Base-by-base conservation (phyloP, 2,113 vertebrate genomes). In the Acanthochromis polyacanthus region DNA sequence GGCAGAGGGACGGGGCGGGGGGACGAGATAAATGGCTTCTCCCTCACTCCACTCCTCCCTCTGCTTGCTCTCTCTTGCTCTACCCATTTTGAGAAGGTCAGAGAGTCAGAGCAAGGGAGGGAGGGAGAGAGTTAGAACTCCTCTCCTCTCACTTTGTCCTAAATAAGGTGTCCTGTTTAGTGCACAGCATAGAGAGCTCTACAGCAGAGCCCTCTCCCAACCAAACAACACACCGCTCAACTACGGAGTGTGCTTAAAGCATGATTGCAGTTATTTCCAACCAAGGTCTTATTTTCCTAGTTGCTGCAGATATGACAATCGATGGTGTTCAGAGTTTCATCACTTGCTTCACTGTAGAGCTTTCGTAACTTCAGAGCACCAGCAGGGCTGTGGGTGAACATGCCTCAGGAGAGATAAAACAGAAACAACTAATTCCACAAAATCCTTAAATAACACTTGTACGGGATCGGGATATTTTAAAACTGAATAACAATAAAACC, bases 21-120 rank as follows among this genome's bases (percentile, higher is more conserved):
- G 32, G 45, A n/a, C 56, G 23, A 89, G 91, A 94, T 93, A 88
- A 89, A 94, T 92, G 87, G 89, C 82, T 84, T 91, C 86, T 80
- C 53, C 59, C 23, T 62, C n/a, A 5, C 77, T 83, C 28, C 59
- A 28, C 67, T 83, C 83, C 83, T 78, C 82, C 84, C 80, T 69
- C 78, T 57, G 50, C 67, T 80, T 59, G 67, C 76, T 84, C 73
- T 80, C 73, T 83, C 38, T 55, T 60, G 66, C 85, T 91, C 90
- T 89, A 78, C 84, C 58, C 81, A 81, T 88, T 90, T 88, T 86
- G 78, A 84, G 90, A 92, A 90, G 91, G 85, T 87, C 89, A 88
- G 75, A 78, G 76, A 84, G 80, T 88, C 76, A 83, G 51, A 67
- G 63, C 59, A 16, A 48, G 46, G 14, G 45, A 46, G 30, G 30